These are phyloP conservation scores for Latheticus oryzae DNA, from an alignment of 2,888 invertebrate genomes.

Conservation along the genomic window DNA sequence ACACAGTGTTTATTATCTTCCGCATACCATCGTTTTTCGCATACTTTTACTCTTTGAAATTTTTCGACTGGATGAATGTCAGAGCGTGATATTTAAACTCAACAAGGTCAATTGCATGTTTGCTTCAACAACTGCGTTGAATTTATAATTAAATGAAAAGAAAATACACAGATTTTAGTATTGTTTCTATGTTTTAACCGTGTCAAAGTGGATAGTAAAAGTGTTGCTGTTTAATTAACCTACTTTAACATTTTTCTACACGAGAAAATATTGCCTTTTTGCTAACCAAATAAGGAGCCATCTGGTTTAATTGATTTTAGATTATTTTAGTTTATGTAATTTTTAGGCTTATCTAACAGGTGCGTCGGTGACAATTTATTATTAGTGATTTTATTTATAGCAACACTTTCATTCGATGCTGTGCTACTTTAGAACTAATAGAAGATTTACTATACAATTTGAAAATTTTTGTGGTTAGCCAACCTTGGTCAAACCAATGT, in stretches of 20 bases:
- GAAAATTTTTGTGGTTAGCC: no score
- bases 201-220: constrained; percentile 21
- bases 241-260: no score
- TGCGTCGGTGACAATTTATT: constrained; percentile 17
- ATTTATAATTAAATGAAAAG: background rate
- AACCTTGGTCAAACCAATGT: no score
- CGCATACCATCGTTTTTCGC: constrained; percentile 10
- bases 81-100: constrained; percentile 12
- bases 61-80: constrained; percentile 8
- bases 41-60: constrained; percentile 12
- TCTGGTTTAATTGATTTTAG: constrained; percentile 4
- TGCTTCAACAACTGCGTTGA: background rate
- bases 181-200: constrained; percentile 14
- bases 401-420: constrained; percentile 12
- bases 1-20: constrained; percentile 16
- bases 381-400: constrained; percentile 8
- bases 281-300: background rate
- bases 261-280: background rate
- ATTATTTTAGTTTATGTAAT: constrained; percentile 5
- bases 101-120: constrained; percentile 18
- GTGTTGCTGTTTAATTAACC: constrained; percentile 31
- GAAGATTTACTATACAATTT: no score
- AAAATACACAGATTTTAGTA: constrained; percentile 2
- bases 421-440: constrained; percentile 8
- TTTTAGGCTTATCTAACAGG: constrained; percentile 4